Evolutionary conservation across 2,888 invertebrate genomes (phyloP).

Genomic region (Chrysomela aeneicollis): DNA sequence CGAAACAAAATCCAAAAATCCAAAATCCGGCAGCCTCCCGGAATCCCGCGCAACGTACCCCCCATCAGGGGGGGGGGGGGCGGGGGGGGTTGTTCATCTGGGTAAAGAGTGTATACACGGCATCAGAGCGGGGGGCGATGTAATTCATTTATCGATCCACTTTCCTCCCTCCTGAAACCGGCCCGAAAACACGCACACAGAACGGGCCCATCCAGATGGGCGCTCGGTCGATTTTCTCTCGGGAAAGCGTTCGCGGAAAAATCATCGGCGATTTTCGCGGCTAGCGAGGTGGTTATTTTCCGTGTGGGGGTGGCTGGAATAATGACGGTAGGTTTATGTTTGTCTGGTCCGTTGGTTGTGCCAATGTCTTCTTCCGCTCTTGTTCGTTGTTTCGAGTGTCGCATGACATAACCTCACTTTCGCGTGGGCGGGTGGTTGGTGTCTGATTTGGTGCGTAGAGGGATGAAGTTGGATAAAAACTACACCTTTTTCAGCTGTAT

Average conservation of each 20-base stretch:
- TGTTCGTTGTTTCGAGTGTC: constrained; percentile 25
- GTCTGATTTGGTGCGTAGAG: too few species aligned
- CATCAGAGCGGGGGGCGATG: constrained; percentile 48
- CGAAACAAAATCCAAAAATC: too few species aligned
- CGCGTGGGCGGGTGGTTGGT: neutral
- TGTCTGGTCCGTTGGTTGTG: neutral
- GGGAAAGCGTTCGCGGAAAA: neutral
- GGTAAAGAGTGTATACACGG: constrained; percentile 52
- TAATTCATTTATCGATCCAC: constrained; percentile 63
- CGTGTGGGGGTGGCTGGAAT: neutral
- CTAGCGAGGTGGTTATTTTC: neutral
- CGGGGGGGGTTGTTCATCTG: constrained; percentile 46
- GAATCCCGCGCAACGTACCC: too few species aligned
- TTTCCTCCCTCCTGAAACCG: constrained; percentile 51
- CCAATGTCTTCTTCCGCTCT: neutral
- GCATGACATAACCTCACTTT: constrained; percentile 41
- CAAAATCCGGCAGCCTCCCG: too few species aligned
- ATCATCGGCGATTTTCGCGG: neutral
- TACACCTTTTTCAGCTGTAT: too few species aligned
- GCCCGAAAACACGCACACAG: neutral
- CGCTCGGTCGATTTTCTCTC: neutral
- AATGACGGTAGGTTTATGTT: neutral
- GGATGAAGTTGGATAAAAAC: too few species aligned
- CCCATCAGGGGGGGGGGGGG: neutral
- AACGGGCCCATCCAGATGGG: constrained; percentile 18